phyloP scores from a whole-genome alignment of 2,888 invertebrate genomes.

The Cyclophora albipunctata region DNA sequence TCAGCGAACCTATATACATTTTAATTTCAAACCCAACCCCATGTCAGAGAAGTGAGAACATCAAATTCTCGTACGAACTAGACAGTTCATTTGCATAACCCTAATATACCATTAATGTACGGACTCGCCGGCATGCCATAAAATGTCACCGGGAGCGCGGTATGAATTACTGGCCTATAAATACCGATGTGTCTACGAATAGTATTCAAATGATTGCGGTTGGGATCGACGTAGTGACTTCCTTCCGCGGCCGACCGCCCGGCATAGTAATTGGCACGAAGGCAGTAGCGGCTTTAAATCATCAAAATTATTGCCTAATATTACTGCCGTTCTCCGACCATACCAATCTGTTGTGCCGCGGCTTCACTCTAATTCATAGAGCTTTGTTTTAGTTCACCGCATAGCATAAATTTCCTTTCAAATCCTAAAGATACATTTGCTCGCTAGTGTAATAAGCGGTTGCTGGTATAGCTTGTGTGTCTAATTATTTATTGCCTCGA shows the following conservation, averaged over 20 bases:
- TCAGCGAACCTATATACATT: slow-evolving; percentile 7
- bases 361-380: slow-evolving; percentile 48
- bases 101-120: slow-evolving; percentile 37
- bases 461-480: slow-evolving; percentile 10
- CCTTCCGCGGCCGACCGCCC: slow-evolving; percentile 63
- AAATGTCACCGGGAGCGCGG: slow-evolving; percentile 52
- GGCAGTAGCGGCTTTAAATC: slow-evolving; percentile 60
- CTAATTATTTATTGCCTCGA: slow-evolving; percentile 14
- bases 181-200: slow-evolving; percentile 55
- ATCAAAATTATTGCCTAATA: slow-evolving; percentile 72
- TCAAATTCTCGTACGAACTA: slow-evolving; percentile 29
- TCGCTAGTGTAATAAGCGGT: slow-evolving; percentile 26
- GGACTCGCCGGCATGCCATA: slow-evolving; percentile 53
- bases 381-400: slow-evolving; percentile 47
- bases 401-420: slow-evolving; percentile 44
- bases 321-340: slow-evolving; percentile 51
- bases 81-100: slow-evolving; percentile 47
- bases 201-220: slow-evolving; percentile 71
- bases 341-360: slow-evolving; percentile 57
- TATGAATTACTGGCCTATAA: slow-evolving; percentile 65
- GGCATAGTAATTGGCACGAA: slow-evolving; percentile 65
- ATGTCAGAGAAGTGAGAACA: slow-evolving; percentile 19
- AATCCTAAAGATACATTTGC: slow-evolving; percentile 36
- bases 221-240: slow-evolving; percentile 64
- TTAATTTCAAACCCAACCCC: slow-evolving; percentile 10